Base-by-base conservation (phyloP, 2,797 vertebrate genomes). In the Arctocebus calabarensis region DNA sequence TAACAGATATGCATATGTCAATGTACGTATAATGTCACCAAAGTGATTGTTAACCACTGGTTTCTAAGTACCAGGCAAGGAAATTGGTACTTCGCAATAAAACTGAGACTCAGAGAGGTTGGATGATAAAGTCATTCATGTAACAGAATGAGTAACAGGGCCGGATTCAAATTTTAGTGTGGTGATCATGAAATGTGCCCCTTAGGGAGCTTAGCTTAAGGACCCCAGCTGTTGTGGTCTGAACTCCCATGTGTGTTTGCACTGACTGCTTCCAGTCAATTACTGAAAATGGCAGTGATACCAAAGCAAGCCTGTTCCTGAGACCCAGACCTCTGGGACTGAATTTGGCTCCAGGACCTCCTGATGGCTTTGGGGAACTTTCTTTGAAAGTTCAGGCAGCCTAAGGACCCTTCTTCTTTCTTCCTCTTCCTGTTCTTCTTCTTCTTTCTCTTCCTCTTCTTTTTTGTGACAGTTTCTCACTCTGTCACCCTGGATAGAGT, bases 31-130 rank as follows among this genome's bases (percentile, higher is more conserved):
- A 32, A 66, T 92, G 3, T 71, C 22, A 83, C 83, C 75, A 64
- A 83, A 82, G 45, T 88, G 83, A 88, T 88, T 88, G 84, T 74
- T 84, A 89, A 25, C 13, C n/a, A 45, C 34, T 74, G 22, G 81
- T 82, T 82, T 85, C 62, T 90, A 71, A 89, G 70, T 62, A 66
- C 17, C 22, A 62, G 70, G 17, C 27, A 90, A 43, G 43, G 71
- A 82, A 64, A 48, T 13, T 83, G 19, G 25, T 34, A 32, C 7
- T 79, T 96, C 85, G 88, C 17, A 88, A 43, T 73, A 92, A 95
- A 88, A 95, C 7, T 19, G 45, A 96, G 87, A 93, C 45, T 83
- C 48, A 57, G 43, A 78, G 85, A 73, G 29, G 23, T 81, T 87
- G 73, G 71, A 57, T 20, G 57, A 68, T 32, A 55, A 77, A 62